Conservation (phyloP, 2,888 invertebrate genomes). For the Xestia xanthographa region DNA sequence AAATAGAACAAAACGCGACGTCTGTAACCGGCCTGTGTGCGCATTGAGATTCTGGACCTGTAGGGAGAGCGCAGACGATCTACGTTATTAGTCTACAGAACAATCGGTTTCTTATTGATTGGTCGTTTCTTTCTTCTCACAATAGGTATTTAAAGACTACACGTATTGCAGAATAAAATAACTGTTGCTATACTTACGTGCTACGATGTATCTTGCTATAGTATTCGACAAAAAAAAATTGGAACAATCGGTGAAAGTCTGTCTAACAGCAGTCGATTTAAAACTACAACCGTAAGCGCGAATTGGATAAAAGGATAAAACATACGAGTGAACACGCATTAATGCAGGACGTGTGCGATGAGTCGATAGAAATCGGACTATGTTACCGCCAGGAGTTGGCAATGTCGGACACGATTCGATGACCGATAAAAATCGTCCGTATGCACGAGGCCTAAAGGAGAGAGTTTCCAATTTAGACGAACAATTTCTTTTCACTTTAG, state of each 20-base stretch:
- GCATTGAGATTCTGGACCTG: constrained; percentile 67
- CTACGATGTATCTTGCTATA: not conserved
- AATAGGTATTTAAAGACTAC: constrained; percentile 2
- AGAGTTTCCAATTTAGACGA: constrained; percentile 63
- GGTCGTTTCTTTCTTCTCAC: constrained; percentile 19
- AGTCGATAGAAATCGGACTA: constrained; percentile 40
- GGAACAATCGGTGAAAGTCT: constrained; percentile 4
- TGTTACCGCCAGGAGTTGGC: constrained; percentile 19
- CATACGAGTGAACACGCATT: constrained; percentile 47
- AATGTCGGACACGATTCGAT: constrained; percentile 27
- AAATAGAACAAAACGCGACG: constrained; percentile 77
- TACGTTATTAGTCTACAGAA: constrained; percentile 30
- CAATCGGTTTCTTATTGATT: constrained; percentile 25
- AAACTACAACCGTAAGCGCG: constrained; percentile 52
- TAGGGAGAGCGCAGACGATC: constrained; percentile 50
- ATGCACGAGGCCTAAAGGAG: constrained; percentile 31
- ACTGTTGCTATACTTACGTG: not conserved
- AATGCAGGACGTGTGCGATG: constrained; percentile 51
- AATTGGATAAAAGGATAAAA: constrained; percentile 56
- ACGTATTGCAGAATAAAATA: not conserved
- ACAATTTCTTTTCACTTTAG: constrained; percentile 61
- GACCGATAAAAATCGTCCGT: constrained; percentile 24
- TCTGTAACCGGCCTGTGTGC: constrained; percentile 65
- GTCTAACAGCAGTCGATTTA: constrained; percentile 16
- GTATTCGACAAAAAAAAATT: not conserved